Conservation (phyloP, 2,113 vertebrate species). For the Takifugu bimaculatus region DNA sequence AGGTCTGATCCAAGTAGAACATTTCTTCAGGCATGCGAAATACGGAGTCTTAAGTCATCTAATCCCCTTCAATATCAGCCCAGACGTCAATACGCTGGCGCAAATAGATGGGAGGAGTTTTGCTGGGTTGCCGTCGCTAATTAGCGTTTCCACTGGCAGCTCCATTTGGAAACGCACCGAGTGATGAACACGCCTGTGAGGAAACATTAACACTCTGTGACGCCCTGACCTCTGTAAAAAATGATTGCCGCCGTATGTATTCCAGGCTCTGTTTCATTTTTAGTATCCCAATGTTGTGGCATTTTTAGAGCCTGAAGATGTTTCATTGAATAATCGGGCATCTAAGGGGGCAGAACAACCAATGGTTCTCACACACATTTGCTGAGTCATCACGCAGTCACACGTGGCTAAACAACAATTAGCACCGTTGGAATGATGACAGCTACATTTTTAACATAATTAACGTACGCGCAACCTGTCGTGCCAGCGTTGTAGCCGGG, state of each 20-base stretch:
- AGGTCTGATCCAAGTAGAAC: constrained; percentile 65
- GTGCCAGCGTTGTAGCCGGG: too few species aligned
- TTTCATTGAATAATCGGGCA: constrained; percentile 36
- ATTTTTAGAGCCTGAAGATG: constrained; percentile 42
- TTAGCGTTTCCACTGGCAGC: constrained; percentile 36
- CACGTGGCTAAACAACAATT: constrained; percentile 23
- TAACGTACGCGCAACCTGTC: too few species aligned
- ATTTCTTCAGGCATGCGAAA: constrained; percentile 67
- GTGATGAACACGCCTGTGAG: neutral
- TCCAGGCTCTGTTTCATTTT: constrained; percentile 16
- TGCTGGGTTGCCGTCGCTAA: constrained; percentile 31
- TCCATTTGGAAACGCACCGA: neutral
- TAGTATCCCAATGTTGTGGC: constrained; percentile 11
- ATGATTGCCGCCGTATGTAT: constrained; percentile 1
- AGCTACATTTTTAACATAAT: too few species aligned
- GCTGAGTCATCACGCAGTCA: constrained; percentile 42
- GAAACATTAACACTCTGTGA: neutral
- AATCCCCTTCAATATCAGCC: constrained; percentile 65
- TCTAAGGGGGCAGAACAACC: constrained; percentile 53
- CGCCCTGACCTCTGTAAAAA: constrained; percentile 21
- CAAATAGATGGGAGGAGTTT: constrained; percentile 38
- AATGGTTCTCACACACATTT: constrained; percentile 21
- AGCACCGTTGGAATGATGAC: too few species aligned
- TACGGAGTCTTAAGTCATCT: constrained; percentile 66
- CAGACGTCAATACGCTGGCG: constrained; percentile 58